Evolutionary conservation across 1,140 invertebrate species (phyloP).

Genomic region (Drosophila dunni): DNA sequence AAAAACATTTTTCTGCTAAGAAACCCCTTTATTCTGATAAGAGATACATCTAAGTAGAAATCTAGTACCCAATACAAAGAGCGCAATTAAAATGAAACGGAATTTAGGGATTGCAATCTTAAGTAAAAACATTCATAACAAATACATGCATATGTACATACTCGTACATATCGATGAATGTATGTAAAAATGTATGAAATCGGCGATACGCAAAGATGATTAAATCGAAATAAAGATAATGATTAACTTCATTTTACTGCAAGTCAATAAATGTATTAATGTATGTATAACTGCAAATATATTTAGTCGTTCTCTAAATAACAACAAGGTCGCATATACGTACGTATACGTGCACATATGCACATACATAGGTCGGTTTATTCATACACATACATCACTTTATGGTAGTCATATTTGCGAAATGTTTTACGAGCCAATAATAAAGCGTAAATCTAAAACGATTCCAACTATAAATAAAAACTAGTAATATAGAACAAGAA

Average conservation of each 20-base stretch:
- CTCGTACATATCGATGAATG: not conserved
- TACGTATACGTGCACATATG: not conserved
- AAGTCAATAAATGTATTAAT: not conserved
- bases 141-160: too few species aligned
- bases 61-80: too few species aligned
- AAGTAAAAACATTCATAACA: not conserved
- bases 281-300: not conserved
- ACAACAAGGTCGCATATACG: not conserved
- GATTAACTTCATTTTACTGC: not conserved
- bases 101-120: not conserved
- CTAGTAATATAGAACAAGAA: not conserved
- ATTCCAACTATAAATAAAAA: conserved; percentile 1
- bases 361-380: not conserved
- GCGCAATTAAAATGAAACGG: too few species aligned
- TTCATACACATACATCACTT: not conserved
- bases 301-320: not conserved
- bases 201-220: not conserved
- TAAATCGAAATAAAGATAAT: conserved; percentile 10
- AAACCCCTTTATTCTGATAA: too few species aligned
- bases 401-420: conserved; percentile 20
- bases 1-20: too few species aligned
- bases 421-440: conserved; percentile 23
- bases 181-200: not conserved
- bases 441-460: conserved; percentile 25
- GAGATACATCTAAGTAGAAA: too few species aligned